phyloP scores from a whole-genome alignment of 1,140 invertebrate genomes.

The Meloidogyne hapla region DNA sequence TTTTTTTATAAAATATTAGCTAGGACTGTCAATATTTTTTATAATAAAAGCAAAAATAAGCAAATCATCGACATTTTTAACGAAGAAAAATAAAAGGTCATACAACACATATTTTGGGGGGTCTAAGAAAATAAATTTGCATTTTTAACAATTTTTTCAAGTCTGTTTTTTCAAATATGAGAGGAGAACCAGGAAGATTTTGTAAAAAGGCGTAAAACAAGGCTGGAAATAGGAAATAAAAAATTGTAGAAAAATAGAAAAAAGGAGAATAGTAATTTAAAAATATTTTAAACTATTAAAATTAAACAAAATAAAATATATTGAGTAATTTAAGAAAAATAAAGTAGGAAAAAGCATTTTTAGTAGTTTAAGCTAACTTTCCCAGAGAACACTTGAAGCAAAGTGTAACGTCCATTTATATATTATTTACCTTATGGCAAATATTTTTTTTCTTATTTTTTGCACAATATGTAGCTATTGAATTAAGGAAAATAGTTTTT shows the following conservation, averaged over 20 bases:
- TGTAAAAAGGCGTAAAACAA: not conserved
- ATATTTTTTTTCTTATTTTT: not conserved
- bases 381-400: not conserved
- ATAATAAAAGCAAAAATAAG: not conserved
- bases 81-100: not conserved
- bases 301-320: not conserved
- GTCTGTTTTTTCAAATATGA: not conserved
- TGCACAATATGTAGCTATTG: not conserved
- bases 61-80: not conserved
- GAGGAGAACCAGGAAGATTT: not conserved
- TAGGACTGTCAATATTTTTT: not conserved
- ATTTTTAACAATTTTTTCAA: not conserved
- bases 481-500: not conserved
- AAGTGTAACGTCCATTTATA: not conserved
- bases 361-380: not conserved
- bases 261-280: not conserved
- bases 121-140: not conserved
- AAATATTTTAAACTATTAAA: not conserved
- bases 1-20: not conserved
- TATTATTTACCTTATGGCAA: not conserved
- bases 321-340: not conserved
- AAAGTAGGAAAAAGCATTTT: not conserved
- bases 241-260: not conserved
- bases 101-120: not conserved
- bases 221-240: not conserved